phyloP scores from a whole-genome alignment of 1,140 invertebrate genomes.

The Chironomus striatipennis region DNA sequence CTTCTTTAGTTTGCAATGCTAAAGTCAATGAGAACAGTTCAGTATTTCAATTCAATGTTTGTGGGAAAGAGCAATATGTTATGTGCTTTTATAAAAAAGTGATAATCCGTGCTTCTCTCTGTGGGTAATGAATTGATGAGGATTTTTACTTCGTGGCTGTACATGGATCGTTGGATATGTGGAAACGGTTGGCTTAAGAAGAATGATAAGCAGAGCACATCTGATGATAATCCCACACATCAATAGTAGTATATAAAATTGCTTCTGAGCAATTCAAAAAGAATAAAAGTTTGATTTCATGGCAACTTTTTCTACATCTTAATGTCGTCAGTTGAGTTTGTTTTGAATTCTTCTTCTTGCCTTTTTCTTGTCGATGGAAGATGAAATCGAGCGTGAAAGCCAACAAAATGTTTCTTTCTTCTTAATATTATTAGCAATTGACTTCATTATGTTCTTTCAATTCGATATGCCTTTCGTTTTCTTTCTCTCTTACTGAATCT shows the following conservation, averaged over 20 bases:
- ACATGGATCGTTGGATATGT: too few relatives aligned
- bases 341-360: too few relatives aligned
- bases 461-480: not conserved
- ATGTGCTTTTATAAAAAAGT: not conserved
- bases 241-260: too few relatives aligned
- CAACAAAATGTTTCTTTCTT: not conserved
- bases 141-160: not conserved
- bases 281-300: too few relatives aligned
- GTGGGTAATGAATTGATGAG: conserved; percentile 2
- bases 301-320: too few relatives aligned
- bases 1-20: not conserved
- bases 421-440: not conserved
- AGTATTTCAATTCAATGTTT: too few relatives aligned
- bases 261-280: too few relatives aligned
- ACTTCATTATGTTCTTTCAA: not conserved
- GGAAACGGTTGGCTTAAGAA: not conserved
- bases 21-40: too few relatives aligned
- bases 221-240: not conserved
- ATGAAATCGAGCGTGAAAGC: conserved; percentile 1
- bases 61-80: not conserved
- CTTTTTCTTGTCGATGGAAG: not conserved
- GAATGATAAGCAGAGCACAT: not conserved
- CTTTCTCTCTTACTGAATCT: not conserved
- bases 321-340: too few relatives aligned
- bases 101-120: not conserved